These are phyloP conservation scores for Arnoldichthys spilopterus DNA, from an alignment of 2,797 vertebrate genomes.

Conservation along the genomic window DNA sequence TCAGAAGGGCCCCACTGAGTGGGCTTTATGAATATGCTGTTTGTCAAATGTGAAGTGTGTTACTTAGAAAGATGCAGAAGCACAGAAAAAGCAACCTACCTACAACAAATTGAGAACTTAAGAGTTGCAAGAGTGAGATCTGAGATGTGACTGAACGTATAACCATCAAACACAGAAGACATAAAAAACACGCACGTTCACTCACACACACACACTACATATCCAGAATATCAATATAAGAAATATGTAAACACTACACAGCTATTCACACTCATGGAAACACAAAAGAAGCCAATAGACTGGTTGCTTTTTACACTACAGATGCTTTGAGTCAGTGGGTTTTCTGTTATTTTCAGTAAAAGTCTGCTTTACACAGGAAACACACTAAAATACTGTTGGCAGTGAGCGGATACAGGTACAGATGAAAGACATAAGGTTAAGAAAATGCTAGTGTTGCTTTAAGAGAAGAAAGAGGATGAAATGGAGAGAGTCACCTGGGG, in stretches of 20 bases:
- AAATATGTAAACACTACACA: neutral
- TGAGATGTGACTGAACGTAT: slow-evolving; percentile 1
- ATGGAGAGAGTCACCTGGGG: neutral
- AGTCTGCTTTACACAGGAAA: too few species aligned
- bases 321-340: neutral
- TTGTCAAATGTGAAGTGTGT: too few species aligned
- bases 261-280: neutral
- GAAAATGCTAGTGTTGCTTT: neutral
- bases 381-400: neutral
- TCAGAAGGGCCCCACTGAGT: too few species aligned
- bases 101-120: too few species aligned
- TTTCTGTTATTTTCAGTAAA: neutral
- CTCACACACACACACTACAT: neutral
- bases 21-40: too few species aligned
- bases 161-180: neutral
- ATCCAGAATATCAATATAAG: neutral
- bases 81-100: too few species aligned
- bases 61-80: too few species aligned
- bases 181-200: neutral
- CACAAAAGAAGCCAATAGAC: too few species aligned
- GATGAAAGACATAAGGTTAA: neutral
- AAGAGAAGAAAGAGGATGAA: neutral
- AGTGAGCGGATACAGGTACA: neutral
- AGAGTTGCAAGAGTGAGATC: neutral
- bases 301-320: too few species aligned